A percentile compares a stretch with the other conserved stretches of the same genome.
These are phyloP conservation scores for Saguinus midas DNA, from an alignment of 2,113 vertebrate species.

Conservation along the genomic window DNA sequence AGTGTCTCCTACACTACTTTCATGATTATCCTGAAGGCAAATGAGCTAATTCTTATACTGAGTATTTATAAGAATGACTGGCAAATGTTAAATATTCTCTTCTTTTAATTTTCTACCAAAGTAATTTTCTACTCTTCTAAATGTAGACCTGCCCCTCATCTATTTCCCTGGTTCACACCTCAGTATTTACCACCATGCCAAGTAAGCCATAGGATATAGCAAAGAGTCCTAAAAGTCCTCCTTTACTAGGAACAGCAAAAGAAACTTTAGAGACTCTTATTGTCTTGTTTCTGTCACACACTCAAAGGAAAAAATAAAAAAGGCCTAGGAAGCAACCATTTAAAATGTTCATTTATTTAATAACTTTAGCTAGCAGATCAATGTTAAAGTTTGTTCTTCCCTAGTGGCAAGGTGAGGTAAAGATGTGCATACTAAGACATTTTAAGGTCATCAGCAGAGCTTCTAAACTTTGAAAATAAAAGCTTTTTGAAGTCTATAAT, in stretches of 20 bases:
- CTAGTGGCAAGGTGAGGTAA: conserved; percentile 43
- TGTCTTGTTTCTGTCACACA: background rate
- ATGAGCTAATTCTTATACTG: background rate
- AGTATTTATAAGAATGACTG: background rate
- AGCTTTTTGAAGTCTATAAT: conserved; percentile 50
- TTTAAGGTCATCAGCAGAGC: conserved; percentile 34
- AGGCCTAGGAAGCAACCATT: background rate
- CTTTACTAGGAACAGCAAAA: background rate
- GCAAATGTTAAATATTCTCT: background rate
- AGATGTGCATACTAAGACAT: conserved; percentile 11
- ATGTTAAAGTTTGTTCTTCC: conserved; percentile 33
- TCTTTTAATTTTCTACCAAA: background rate
- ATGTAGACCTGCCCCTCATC: background rate
- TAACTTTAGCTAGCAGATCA: conserved; percentile 7
- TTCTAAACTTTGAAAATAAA: conserved; percentile 51
- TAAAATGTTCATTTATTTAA: background rate
- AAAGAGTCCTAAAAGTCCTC: background rate
- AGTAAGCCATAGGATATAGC: accelerated
- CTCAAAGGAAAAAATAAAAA: background rate
- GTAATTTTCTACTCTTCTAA: background rate
- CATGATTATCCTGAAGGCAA: too few relatives aligned
- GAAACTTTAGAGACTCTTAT: background rate
- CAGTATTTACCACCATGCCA: accelerated
- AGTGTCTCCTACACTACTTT: background rate
- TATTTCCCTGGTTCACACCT: background rate